These are phyloP conservation scores for Pampusana beccarii DNA, from an alignment of 2,113 vertebrate genomes.

Conservation along the genomic window DNA sequence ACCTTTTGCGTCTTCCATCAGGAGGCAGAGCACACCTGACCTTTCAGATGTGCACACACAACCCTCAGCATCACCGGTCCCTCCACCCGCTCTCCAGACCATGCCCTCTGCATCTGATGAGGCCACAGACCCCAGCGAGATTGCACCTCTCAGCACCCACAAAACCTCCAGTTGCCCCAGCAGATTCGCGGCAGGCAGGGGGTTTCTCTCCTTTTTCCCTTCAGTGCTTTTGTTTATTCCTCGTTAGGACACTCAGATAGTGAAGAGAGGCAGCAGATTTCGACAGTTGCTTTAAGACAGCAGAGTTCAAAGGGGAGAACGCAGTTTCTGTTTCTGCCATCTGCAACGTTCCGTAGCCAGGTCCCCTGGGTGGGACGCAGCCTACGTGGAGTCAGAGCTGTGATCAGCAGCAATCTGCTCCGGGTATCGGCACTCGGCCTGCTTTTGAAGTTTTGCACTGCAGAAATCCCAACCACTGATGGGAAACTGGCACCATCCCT, in stretches of 20 bases:
- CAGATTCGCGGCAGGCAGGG: not conserved
- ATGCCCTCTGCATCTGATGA: not conserved
- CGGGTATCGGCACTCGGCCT: not conserved
- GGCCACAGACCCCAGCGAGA: not conserved
- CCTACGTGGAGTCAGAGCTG: not conserved
- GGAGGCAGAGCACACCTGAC: not conserved
- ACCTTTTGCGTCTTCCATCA: not conserved
- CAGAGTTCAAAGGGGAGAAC: not conserved
- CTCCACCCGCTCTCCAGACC: not conserved
- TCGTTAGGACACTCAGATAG: not conserved
- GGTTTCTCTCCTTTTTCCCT: not conserved
- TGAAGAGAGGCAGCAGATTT: not conserved
- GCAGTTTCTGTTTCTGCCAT: not conserved
- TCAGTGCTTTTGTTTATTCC: not conserved
- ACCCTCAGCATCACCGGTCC: not conserved
- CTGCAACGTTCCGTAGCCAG: not conserved
- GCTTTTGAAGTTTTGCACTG: not conserved
- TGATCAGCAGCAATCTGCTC: not conserved
- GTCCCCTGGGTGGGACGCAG: not conserved
- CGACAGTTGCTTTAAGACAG: not conserved
- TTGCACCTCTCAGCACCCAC: not conserved
- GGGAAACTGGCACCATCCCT: not conserved
- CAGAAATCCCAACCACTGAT: not conserved
- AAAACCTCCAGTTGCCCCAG: not conserved
- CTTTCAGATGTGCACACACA: no score